phyloP scores from a whole-genome alignment of 1,140 invertebrate species.

The Drosophila tristis region DNA sequence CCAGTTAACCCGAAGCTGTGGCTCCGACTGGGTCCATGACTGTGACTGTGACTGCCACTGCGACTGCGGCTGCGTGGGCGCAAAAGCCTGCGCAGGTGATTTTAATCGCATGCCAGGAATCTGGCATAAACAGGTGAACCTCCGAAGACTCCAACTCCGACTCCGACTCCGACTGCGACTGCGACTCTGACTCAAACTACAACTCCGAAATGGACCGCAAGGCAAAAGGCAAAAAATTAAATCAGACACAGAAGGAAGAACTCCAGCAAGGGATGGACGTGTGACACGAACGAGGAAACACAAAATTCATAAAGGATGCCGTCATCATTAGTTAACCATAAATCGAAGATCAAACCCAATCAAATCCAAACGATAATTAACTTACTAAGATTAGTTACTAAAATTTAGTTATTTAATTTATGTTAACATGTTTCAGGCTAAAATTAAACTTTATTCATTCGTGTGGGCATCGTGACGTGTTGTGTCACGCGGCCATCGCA shows the following conservation, averaged over 20 bases:
- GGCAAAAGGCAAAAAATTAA: slow-evolving; percentile 65
- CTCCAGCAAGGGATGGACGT: slow-evolving; percentile 18
- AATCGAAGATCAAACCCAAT: too few relatives aligned
- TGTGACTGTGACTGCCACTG: slow-evolving; percentile 9
- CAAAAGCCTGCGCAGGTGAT: slow-evolving; percentile 82
- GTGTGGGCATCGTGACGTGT: neutral
- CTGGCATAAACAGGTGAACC: slow-evolving; percentile 83
- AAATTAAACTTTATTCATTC: too few relatives aligned
- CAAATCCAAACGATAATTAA: too few relatives aligned
- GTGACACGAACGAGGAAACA: slow-evolving; percentile 5
- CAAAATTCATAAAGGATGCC: too few relatives aligned
- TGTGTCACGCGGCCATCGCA: slow-evolving; percentile 37
- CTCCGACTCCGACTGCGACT: slow-evolving; percentile 18
- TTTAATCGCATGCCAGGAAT: slow-evolving; percentile 84
- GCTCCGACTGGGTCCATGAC: neutral
- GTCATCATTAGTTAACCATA: too few relatives aligned
- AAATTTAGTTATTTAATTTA: too few relatives aligned
- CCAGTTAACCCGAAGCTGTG: slow-evolving; percentile 52
- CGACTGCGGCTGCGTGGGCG: slow-evolving; percentile 66
- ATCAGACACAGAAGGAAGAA: slow-evolving; percentile 62
- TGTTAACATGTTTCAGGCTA: too few relatives aligned
- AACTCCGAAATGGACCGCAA: slow-evolving; percentile 52
- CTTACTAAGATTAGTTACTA: too few relatives aligned
- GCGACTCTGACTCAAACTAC: slow-evolving; percentile 24
- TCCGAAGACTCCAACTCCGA: slow-evolving; percentile 47